Evolutionary conservation across 2,113 vertebrate genomes (phyloP).

Genomic region (Ancistrus triradiatus): DNA sequence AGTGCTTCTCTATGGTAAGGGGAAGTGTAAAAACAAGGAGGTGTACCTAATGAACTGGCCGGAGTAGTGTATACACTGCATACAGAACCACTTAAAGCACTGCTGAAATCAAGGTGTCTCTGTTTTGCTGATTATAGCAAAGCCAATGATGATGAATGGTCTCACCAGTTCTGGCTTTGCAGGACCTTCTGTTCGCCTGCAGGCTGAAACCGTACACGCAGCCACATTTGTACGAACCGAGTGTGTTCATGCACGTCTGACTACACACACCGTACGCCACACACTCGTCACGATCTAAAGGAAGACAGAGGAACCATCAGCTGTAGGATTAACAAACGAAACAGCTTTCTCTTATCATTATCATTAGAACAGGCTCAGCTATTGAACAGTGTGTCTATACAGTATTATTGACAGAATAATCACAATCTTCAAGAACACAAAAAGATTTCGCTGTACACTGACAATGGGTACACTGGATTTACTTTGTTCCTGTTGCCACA

Average conservation of each 20-base stretch:
- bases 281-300: slow-evolving; percentile 81
- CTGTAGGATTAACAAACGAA: background rate
- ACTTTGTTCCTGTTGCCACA: too few relatives aligned
- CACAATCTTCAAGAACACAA: too few relatives aligned
- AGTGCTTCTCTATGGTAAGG: too few relatives aligned
- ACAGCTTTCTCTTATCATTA: background rate
- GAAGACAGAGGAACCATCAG: slow-evolving; percentile 8
- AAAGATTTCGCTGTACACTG: too few relatives aligned
- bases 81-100: background rate
- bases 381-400: too few relatives aligned
- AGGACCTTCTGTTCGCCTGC: slow-evolving; percentile 77
- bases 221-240: slow-evolving; percentile 74
- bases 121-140: background rate
- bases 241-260: slow-evolving; percentile 75
- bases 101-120: slow-evolving; percentile 2
- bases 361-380: too few relatives aligned
- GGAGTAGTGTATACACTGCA: too few relatives aligned
- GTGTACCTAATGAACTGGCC: too few relatives aligned
- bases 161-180: slow-evolving; percentile 82
- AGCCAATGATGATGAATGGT: slow-evolving; percentile 20
- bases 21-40: too few relatives aligned
- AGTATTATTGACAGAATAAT: too few relatives aligned
- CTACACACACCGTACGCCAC: slow-evolving; percentile 73
- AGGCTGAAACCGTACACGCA: slow-evolving; percentile 80
- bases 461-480: too few relatives aligned